Evolutionary conservation across 2,888 invertebrate species (phyloP).

Genomic region (Loripinus fragilis): DNA sequence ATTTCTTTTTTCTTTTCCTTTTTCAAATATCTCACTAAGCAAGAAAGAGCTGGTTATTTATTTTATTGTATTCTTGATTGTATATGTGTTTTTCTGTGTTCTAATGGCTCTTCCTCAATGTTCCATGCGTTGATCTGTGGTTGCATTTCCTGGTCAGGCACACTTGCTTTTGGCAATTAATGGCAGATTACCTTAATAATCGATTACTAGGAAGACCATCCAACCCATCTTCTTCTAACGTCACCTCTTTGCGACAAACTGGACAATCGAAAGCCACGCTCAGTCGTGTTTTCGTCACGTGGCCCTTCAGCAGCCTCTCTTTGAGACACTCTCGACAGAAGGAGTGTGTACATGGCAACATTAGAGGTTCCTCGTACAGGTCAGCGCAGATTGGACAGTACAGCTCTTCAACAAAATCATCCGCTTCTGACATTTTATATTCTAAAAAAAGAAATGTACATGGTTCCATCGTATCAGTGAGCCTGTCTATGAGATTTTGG

Average conservation of each 20-base stretch:
- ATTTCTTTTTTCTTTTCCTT: too few species aligned
- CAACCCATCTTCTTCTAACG: constrained; percentile 29
- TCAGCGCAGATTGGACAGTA: constrained; percentile 50
- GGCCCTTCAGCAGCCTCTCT: constrained; percentile 39
- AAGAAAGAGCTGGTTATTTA: too few species aligned
- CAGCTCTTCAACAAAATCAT: constrained; percentile 45
- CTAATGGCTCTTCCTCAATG: too few species aligned
- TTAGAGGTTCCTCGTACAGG: constrained; percentile 41
- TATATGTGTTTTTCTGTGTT: too few species aligned
- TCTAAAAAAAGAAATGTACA: too few species aligned
- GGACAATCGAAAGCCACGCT: constrained; percentile 43
- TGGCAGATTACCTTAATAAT: constrained; percentile 34
- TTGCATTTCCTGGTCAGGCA: too few species aligned
- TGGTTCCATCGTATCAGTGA: too few species aligned
- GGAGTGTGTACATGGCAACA: constrained; percentile 47
- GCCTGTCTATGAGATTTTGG: too few species aligned
- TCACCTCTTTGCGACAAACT: constrained; percentile 38
- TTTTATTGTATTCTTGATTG: too few species aligned
- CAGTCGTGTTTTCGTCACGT: constrained; percentile 29
- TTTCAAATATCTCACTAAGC: too few species aligned
- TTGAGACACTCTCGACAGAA: constrained; percentile 40
- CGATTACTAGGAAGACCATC: constrained; percentile 39
- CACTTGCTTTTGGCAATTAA: too few species aligned
- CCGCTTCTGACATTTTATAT: constrained; percentile 11
- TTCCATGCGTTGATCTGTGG: too few species aligned